Evolutionary conservation across 2,113 vertebrate genomes (phyloP).

Genomic region (Leucoraja erinaceus): DNA sequence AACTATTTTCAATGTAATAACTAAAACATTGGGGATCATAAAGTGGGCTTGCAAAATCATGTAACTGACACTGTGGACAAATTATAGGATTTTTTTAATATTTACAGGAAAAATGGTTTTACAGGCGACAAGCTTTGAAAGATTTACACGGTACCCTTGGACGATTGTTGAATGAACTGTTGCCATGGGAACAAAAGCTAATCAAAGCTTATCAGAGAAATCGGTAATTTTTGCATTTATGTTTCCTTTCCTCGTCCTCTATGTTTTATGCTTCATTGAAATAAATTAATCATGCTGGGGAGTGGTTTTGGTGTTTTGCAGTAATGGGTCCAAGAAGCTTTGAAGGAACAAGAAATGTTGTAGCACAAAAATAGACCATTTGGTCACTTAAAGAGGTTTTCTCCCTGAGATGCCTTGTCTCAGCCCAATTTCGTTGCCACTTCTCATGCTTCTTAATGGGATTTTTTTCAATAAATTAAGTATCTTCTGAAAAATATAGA

Average conservation of each 20-base stretch:
- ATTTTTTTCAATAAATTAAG: neutral
- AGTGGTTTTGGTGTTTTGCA: neutral
- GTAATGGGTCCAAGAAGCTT: neutral
- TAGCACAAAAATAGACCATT: neutral
- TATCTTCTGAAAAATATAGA: neutral
- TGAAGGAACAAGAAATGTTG: neutral
- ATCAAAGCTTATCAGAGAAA: slow-evolving; percentile 93
- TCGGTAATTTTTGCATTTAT: slow-evolving; percentile 63
- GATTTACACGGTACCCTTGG: slow-evolving; percentile 89
- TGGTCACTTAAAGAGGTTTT: neutral
- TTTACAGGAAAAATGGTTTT: slow-evolving; percentile 78
- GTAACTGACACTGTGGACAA: too few relatives aligned
- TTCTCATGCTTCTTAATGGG: neutral
- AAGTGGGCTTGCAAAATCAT: neutral
- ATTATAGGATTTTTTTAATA: neutral
- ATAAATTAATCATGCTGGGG: neutral
- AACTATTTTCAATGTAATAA: neutral
- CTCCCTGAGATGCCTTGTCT: neutral
- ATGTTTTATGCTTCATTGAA: neutral
- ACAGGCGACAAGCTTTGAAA: slow-evolving; percentile 83
- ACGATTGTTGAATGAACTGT: slow-evolving; percentile 87
- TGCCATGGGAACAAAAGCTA: slow-evolving; percentile 95
- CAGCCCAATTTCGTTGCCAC: neutral
- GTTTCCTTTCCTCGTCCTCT: neutral
- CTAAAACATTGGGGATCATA: neutral